Evolutionary conservation across 2,113 vertebrate species (phyloP).

Genomic region (Nicator chloris): DNA sequence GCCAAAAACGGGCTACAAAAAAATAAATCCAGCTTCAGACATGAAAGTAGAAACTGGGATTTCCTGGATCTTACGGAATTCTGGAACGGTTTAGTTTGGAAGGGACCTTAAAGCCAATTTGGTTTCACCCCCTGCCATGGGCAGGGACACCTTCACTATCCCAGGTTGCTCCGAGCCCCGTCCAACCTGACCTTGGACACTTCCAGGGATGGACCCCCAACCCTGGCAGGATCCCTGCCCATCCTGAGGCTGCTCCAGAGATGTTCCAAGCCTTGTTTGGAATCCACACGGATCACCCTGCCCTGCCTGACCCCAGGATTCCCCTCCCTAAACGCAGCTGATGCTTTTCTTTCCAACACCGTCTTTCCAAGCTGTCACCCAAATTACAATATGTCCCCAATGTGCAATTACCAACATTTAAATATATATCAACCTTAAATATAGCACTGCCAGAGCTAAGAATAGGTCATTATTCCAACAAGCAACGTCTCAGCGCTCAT

Average conservation of each 20-base stretch:
- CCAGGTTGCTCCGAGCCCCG: neutral
- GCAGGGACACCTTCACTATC: neutral
- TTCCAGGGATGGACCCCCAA: neutral
- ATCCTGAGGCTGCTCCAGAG: neutral
- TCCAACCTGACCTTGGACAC: neutral
- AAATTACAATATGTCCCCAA: neutral
- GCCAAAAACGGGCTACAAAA: neutral
- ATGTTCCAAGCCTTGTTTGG: neutral
- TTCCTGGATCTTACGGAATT: neutral
- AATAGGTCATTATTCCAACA: neutral
- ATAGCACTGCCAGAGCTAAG: neutral
- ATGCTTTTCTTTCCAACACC: neutral
- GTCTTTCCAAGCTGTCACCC: neutral
- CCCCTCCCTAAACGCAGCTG: neutral
- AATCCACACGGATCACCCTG: rapidly evolving
- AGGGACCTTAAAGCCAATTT: neutral
- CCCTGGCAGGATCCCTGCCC: neutral
- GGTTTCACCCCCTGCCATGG: neutral
- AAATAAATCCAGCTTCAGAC: neutral
- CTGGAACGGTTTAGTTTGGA: neutral
- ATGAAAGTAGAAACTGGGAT: neutral
- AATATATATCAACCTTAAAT: neutral
- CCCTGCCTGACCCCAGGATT: neutral
- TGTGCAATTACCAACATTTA: neutral
- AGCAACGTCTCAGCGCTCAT: neutral